Evolutionary conservation across 2,888 invertebrate species (phyloP).

Genomic region (Congeria kusceri): DNA sequence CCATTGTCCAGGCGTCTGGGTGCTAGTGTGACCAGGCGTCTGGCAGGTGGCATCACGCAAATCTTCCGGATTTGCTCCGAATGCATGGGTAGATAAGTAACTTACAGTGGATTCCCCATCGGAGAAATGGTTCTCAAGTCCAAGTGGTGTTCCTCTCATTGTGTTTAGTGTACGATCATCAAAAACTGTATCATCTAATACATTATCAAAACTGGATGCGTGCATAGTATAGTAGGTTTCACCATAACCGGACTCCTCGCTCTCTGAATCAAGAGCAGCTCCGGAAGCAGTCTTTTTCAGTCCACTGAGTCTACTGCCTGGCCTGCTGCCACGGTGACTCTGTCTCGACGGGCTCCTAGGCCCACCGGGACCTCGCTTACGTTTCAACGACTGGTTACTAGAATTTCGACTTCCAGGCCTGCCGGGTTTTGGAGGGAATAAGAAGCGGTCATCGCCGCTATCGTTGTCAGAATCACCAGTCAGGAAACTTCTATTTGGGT

Average conservation of each 20-base stretch:
- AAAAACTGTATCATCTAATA: conserved; percentile 74
- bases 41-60: conserved; percentile 75
- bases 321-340: conserved; percentile 55
- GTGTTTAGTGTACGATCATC: conserved; percentile 70
- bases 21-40: conserved; percentile 78
- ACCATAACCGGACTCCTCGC: conserved; percentile 82
- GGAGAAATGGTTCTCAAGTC: conserved; percentile 72
- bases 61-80: conserved; percentile 75
- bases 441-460: conserved; percentile 62
- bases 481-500: conserved; percentile 64
- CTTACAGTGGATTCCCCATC: conserved; percentile 78
- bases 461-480: conserved; percentile 69
- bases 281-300: conserved; percentile 71
- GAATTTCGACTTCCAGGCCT: conserved; percentile 64
- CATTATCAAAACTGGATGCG: conserved; percentile 81
- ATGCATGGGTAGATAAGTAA: conserved; percentile 73
- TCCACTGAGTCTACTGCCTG: conserved; percentile 57
- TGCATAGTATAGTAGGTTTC: conserved; percentile 82
- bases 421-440: conserved; percentile 62
- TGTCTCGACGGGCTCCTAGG: conserved; percentile 44
- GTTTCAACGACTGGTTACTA: conserved; percentile 63
- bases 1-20: conserved; percentile 75
- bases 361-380: conserved; percentile 53
- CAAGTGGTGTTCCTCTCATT: conserved; percentile 73
- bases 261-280: conserved; percentile 78